Percentiles rank a stretch among this genome's conserved stretches.
These are phyloP conservation scores for Phytoseiulus persimilis DNA, from an alignment of 2,888 invertebrate species.

Conservation along the genomic window DNA sequence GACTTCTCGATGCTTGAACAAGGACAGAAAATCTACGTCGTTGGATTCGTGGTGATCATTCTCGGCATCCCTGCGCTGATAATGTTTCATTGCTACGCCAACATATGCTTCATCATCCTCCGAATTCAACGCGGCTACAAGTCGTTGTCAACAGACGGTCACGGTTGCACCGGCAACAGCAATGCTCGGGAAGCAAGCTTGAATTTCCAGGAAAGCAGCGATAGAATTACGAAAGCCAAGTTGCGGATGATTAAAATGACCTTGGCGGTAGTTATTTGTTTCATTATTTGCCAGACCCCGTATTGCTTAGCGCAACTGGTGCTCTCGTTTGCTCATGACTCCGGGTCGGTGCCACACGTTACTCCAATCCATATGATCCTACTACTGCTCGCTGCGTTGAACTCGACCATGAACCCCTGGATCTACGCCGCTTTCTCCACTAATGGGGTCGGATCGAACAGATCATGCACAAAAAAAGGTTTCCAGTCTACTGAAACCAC, in stretches of 20 bases:
- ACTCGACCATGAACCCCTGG: no score
- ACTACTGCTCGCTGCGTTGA: no score
- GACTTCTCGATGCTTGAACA: conserved; percentile 7
- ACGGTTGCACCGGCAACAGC: neutral
- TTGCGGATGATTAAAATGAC: conserved; percentile 9
- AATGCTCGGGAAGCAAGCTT: neutral
- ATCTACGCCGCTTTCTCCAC: no score
- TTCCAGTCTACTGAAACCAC: no score
- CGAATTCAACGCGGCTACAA: conserved; percentile 11
- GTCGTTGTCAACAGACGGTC: neutral
- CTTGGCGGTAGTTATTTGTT: neutral
- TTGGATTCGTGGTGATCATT: conserved; percentile 11
- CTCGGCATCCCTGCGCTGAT: neutral
- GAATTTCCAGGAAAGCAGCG: neutral
- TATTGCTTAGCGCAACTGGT: conserved; percentile 8
- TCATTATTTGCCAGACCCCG: conserved; percentile 7
- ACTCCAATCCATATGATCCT: no score
- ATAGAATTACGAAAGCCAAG: neutral
- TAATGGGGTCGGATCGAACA: no score
- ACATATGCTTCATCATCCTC: conserved; percentile 6
- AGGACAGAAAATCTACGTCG: neutral
- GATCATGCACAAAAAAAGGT: no score
- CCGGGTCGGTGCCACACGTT: no score
- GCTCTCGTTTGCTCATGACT: neutral
- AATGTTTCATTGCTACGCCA: neutral